Conservation (phyloP, 2,797 vertebrate genomes). For the Danio choprae region DNA sequence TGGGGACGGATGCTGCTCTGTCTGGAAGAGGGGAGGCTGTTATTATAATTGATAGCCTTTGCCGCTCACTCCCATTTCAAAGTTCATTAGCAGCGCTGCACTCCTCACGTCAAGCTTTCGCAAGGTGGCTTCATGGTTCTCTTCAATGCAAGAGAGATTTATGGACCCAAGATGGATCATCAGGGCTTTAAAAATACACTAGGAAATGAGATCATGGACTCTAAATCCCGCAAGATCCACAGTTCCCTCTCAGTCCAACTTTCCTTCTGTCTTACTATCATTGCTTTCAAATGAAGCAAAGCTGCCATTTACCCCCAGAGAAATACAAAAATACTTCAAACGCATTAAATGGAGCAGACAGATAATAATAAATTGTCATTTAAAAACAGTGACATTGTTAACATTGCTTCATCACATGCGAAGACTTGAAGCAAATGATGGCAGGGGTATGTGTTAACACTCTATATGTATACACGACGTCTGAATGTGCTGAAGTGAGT, state of each 20-base stretch:
- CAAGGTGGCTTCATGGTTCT: slow-evolving; percentile 37
- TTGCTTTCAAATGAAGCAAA: slow-evolving; percentile 27
- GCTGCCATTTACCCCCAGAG: slow-evolving; percentile 23
- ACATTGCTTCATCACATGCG: slow-evolving; percentile 9
- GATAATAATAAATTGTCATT: slow-evolving; percentile 8
- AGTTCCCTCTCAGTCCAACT: slow-evolving; percentile 7
- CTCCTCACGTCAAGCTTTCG: slow-evolving; percentile 44
- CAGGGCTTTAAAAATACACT: slow-evolving; percentile 39
- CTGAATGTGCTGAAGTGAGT: slow-evolving; percentile 30
- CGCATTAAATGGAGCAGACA: slow-evolving; percentile 18
- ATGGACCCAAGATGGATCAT: slow-evolving; percentile 50
- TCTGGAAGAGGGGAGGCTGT: slow-evolving; percentile 46
- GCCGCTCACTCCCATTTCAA: slow-evolving; percentile 59
- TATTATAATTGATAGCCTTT: slow-evolving; percentile 60
- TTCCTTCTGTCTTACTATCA: slow-evolving; percentile 32
- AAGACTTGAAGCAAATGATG: background rate
- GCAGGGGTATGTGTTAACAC: background rate
- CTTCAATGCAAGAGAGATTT: slow-evolving; percentile 41
- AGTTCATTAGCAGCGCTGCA: slow-evolving; percentile 58
- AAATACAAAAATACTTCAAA: slow-evolving; percentile 30
- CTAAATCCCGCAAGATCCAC: slow-evolving; percentile 47
- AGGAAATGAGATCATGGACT: slow-evolving; percentile 46
- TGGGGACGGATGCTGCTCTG: slow-evolving; percentile 43
- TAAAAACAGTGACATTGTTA: slow-evolving; percentile 28
- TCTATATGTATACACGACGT: background rate